Percentiles rank a stretch among this genome's conserved stretches.
These are phyloP conservation scores for Cebidichthys violaceus DNA, from an alignment of 2,113 vertebrate species.

Conservation along the genomic window DNA sequence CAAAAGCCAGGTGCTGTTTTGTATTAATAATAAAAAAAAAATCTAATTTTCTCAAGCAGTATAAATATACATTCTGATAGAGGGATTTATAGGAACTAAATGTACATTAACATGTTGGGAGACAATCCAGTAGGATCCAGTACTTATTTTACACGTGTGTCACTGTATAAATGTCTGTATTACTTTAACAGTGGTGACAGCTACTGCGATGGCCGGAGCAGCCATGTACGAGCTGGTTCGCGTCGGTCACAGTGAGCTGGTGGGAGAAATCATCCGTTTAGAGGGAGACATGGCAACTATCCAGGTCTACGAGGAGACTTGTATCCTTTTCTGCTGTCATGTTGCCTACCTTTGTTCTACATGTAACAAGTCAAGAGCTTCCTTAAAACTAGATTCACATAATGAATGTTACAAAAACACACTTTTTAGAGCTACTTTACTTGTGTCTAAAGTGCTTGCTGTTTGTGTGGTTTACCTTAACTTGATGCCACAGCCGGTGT, in stretches of 20 bases:
- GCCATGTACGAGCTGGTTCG: slow-evolving; percentile 99
- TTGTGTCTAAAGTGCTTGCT: not conserved
- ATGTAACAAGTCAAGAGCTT: not conserved
- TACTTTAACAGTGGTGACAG: slow-evolving; percentile 89
- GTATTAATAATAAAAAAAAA: not conserved
- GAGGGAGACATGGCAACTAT: slow-evolving; percentile 98
- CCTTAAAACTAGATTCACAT: not conserved
- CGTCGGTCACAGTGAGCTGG: slow-evolving; percentile 95
- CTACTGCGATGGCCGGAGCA: slow-evolving; percentile 95
- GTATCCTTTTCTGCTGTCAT: slow-evolving; percentile 89
- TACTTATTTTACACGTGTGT: not conserved
- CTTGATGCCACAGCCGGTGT: slow-evolving; percentile 88
- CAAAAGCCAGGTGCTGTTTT: not conserved
- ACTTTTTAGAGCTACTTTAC: not conserved
- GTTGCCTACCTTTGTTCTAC: not conserved
- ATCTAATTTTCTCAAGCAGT: too few relatives aligned
- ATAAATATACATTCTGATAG: not conserved
- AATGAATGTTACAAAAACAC: not conserved
- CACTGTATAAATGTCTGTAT: not conserved
- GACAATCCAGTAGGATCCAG: not conserved
- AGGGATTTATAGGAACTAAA: not conserved
- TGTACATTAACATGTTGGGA: not conserved
- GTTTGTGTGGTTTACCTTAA: slow-evolving; percentile 82
- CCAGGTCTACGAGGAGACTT: slow-evolving; percentile 99
- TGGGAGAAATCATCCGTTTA: slow-evolving; percentile 97